A percentile compares a stretch with the other conserved stretches of the same genome.
Evolutionary conservation across 35 echinoderm and acorn worm genomes (phyloP).

Genomic region (Lytechinus variegatus): DNA sequence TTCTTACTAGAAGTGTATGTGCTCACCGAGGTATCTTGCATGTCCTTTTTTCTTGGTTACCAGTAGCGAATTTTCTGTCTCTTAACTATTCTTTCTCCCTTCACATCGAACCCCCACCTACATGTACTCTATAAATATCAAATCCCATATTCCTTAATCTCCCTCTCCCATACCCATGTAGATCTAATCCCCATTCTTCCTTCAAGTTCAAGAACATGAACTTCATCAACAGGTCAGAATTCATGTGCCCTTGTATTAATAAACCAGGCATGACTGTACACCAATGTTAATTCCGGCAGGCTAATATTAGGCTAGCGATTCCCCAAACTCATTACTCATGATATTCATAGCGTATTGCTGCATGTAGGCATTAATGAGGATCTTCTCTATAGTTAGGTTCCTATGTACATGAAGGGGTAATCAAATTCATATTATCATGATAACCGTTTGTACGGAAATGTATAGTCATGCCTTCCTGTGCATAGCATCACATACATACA

Average conservation of each 20-base stretch:
- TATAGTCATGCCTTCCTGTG: neutral
- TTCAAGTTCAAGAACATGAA: neutral
- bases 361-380: neutral
- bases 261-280: slow-evolving; percentile 6
- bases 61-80: too few species aligned
- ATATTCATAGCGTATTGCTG: neutral
- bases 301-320: slow-evolving; percentile 3
- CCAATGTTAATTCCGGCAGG: neutral
- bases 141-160: neutral
- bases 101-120: neutral
- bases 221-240: neutral
- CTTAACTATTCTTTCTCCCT: neutral
- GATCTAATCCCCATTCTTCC: neutral
- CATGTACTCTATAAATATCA: neutral
- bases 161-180: neutral
- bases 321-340: neutral
- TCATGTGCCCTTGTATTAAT: neutral
- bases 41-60: neutral
- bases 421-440: neutral
- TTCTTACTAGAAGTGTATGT: too few species aligned
- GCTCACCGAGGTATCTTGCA: neutral
- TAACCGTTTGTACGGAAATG: neutral
- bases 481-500: neutral
- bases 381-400: neutral
- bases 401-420: neutral